A percentile compares a stretch with the other conserved stretches of the same genome.
phyloP scores from a whole-genome alignment of 2,888 invertebrate species.

The Drosophila helvetica region DNA sequence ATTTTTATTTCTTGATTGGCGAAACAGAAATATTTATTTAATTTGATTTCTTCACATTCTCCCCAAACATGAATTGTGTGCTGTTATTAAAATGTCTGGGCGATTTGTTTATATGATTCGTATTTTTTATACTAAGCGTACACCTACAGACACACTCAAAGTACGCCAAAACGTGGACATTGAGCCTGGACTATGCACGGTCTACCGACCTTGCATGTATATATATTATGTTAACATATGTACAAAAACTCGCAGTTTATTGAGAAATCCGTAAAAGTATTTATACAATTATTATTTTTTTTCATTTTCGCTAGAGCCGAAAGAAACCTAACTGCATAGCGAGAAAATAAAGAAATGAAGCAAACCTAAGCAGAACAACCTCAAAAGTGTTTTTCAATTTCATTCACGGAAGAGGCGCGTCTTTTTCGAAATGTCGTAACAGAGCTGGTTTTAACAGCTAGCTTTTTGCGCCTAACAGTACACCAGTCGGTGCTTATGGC shows the following conservation, averaged over 20 bases:
- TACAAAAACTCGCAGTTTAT: constrained; percentile 17
- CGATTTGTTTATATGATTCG: constrained; percentile 9
- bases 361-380: constrained; percentile 31
- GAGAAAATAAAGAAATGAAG: constrained; percentile 43
- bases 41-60: not conserved
- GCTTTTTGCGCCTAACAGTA: not conserved
- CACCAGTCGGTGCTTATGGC: not conserved
- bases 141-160: constrained; percentile 9
- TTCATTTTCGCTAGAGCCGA: constrained; percentile 36
- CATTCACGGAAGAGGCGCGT: not conserved
- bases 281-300: constrained; percentile 38
- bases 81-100: constrained; percentile 29
- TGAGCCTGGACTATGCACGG: not conserved
- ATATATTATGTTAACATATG: constrained; percentile 12
- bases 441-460: not conserved
- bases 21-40: constrained; percentile 18
- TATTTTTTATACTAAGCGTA: constrained; percentile 3
- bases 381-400: not conserved
- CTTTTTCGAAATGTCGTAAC: not conserved
- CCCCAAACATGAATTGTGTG: not conserved
- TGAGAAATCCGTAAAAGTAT: constrained; percentile 45
- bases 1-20: not conserved
- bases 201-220: constrained; percentile 17
- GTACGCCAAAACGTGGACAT: constrained; percentile 2
- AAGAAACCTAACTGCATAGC: constrained; percentile 37